Evolutionary conservation across 2,113 vertebrate species (phyloP).

Genomic region (Ceuthmochares aereus): DNA sequence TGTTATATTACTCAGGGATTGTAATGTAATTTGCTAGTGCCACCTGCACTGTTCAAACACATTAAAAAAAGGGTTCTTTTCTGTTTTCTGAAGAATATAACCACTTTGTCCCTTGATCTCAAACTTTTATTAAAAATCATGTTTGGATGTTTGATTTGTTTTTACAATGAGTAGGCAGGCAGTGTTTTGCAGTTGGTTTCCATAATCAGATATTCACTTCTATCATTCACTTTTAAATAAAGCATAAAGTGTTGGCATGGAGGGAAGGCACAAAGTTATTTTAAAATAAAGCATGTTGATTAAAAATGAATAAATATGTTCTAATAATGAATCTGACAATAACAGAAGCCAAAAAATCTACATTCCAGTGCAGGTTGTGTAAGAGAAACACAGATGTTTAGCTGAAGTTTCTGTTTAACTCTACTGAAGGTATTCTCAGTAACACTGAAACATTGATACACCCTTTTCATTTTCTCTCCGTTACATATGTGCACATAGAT

Average conservation of each 20-base stretch:
- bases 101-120: constrained; percentile 35
- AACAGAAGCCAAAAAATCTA: constrained; percentile 17
- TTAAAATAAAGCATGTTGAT: constrained; percentile 27
- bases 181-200: constrained; percentile 18
- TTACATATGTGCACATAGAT: not conserved
- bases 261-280: constrained; percentile 15
- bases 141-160: constrained; percentile 48
- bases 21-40: constrained; percentile 13
- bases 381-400: not conserved
- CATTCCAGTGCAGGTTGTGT: not conserved
- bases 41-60: constrained; percentile 17
- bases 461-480: not conserved
- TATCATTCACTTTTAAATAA: constrained; percentile 41
- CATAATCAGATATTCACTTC: constrained; percentile 37
- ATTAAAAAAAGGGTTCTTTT: constrained; percentile 19
- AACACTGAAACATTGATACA: not conserved
- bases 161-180: constrained; percentile 15
- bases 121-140: constrained; percentile 42
- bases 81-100: not conserved
- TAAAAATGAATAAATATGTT: constrained; percentile 58
- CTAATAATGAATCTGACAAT: constrained; percentile 21
- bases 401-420: not conserved
- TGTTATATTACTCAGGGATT: not conserved
- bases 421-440: not conserved
- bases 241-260: not conserved